phyloP scores from a whole-genome alignment of 2,113 vertebrate genomes.

The Panurus biarmicus region DNA sequence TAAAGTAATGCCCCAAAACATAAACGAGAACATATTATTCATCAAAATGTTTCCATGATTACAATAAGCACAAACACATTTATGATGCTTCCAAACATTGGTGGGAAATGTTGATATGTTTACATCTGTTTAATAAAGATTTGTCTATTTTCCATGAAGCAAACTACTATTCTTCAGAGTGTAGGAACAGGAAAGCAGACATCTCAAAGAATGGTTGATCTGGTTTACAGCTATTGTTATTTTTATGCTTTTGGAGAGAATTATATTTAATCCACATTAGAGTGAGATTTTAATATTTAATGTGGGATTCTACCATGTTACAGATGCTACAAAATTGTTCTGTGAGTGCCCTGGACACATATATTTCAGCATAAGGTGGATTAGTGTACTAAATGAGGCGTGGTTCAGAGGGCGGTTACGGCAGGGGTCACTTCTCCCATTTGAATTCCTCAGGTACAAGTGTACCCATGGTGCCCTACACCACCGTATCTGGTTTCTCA shows the following conservation, averaged over 20 bases:
- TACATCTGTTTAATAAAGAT: background rate
- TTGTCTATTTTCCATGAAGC: background rate
- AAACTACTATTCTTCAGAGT: constrained; percentile 27
- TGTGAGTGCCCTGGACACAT: background rate
- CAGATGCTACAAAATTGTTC: background rate
- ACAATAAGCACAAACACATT: background rate
- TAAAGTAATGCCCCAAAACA: background rate
- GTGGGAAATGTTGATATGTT: background rate
- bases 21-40: background rate
- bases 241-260: background rate
- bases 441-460: background rate
- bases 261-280: background rate
- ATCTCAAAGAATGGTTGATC: background rate
- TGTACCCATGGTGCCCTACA: background rate
- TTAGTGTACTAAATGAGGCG: background rate
- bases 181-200: background rate
- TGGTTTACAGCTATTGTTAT: background rate
- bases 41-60: background rate
- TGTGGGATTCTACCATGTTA: accelerated
- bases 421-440: background rate
- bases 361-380: background rate
- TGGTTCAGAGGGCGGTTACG: background rate
- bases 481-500: background rate
- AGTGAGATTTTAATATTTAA: background rate
- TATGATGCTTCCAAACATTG: background rate